Evolutionary conservation across 1,140 invertebrate species (phyloP).

Genomic region (Scaptomyza montana): DNA sequence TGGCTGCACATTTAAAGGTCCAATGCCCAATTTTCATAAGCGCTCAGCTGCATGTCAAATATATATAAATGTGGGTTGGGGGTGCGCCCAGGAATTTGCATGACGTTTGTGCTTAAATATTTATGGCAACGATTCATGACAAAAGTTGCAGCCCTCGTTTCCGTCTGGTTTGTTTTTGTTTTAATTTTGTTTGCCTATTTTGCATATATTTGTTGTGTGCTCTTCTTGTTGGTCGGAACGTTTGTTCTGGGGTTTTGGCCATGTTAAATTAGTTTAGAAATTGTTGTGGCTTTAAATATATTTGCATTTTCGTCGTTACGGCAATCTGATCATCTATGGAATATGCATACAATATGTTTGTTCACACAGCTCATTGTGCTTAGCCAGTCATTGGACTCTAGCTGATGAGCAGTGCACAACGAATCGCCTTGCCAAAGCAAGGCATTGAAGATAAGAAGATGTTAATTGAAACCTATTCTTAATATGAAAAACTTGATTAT

Average conservation of each 20-base stretch:
- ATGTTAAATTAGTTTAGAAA: slow-evolving; percentile 73
- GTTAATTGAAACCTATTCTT: not conserved
- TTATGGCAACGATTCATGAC: slow-evolving; percentile 43
- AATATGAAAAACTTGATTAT: not conserved
- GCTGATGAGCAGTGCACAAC: not conserved
- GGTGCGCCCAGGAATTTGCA: slow-evolving; percentile 24
- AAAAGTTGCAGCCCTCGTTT: slow-evolving; percentile 42
- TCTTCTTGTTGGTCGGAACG: not conserved
- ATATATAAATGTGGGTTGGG: not conserved
- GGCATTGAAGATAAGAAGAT: not conserved
- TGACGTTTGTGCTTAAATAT: slow-evolving; percentile 36
- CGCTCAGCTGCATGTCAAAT: not conserved
- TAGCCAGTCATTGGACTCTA: not conserved
- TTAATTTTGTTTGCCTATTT: slow-evolving; percentile 49
- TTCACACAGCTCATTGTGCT: slow-evolving; percentile 15
- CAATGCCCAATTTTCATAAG: slow-evolving; percentile 9
- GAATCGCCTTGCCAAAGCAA: not conserved
- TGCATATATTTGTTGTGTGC: slow-evolving; percentile 51
- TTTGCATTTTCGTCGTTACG: slow-evolving; percentile 55
- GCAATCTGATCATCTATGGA: slow-evolving; percentile 32
- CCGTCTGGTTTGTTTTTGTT: slow-evolving; percentile 57
- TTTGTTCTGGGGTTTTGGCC: not conserved
- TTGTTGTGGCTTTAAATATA: slow-evolving; percentile 73
- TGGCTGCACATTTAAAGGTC: slow-evolving; percentile 5
- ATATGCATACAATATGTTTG: slow-evolving; percentile 55